phyloP scores from a whole-genome alignment of 2,888 invertebrate species.

The Platypus cylindrus region DNA sequence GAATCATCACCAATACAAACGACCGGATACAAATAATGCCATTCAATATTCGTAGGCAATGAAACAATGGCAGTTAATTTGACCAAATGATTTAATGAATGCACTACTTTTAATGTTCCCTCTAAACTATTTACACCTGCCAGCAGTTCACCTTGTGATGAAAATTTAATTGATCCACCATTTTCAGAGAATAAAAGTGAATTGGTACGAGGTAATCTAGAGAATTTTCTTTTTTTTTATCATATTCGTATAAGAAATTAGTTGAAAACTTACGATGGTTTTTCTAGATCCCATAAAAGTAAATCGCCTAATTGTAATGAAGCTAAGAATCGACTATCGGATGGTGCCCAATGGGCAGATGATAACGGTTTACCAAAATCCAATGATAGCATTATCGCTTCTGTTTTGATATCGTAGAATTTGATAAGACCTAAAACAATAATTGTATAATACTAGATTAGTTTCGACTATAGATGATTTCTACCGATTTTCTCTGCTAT shows the following conservation, averaged over 20 bases:
- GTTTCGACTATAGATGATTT: neutral
- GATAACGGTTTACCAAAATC: slow-evolving; percentile 50
- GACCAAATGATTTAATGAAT: slow-evolving; percentile 43
- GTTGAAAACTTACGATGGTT: slow-evolving; percentile 41
- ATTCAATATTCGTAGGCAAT: slow-evolving; percentile 45
- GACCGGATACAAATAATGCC: slow-evolving; percentile 51
- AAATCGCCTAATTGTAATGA: slow-evolving; percentile 55
- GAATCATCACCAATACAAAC: slow-evolving; percentile 47
- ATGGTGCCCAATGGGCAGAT: slow-evolving; percentile 58
- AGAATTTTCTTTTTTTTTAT: neutral
- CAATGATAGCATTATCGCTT: slow-evolving; percentile 52
- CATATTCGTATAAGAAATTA: neutral
- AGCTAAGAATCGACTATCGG: slow-evolving; percentile 46
- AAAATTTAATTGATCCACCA: slow-evolving; percentile 47
- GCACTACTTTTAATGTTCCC: slow-evolving; percentile 50
- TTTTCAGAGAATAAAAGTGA: slow-evolving; percentile 51
- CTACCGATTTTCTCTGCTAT: slow-evolving; percentile 53
- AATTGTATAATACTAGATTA: neutral
- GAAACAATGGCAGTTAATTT: slow-evolving; percentile 41
- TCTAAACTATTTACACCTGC: slow-evolving; percentile 56
- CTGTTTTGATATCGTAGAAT: slow-evolving; percentile 56
- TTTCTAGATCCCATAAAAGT: slow-evolving; percentile 53
- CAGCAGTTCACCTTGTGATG: slow-evolving; percentile 48
- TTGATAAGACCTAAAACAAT: slow-evolving; percentile 46
- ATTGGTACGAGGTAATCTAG: slow-evolving; percentile 46